A percentile compares a stretch with the other conserved stretches of the same genome.
These are phyloP conservation scores for Bufotes viridis DNA, from an alignment of 2,797 vertebrate species.

Conservation along the genomic window DNA sequence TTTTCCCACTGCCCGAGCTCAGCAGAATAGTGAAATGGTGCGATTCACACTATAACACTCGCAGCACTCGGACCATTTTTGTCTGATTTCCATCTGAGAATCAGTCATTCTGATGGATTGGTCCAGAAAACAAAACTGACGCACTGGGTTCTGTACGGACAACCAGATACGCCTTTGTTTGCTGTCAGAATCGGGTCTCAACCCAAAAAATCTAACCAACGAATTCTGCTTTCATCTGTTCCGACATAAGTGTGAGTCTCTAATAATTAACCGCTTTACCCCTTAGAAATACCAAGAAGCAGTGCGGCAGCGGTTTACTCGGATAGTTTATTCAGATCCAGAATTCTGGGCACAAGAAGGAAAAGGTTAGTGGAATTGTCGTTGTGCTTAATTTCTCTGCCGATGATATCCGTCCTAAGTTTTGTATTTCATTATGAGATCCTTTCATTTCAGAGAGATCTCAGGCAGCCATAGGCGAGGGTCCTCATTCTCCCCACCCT, in stretches of 20 bases:
- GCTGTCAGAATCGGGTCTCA: no score
- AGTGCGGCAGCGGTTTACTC: conserved; percentile 84
- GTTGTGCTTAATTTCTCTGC: neutral
- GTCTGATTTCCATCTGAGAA: no score
- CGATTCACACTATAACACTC: no score
- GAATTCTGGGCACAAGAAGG: conserved; percentile 74
- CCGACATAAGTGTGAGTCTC: neutral
- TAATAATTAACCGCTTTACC: neutral
- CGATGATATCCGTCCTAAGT: neutral
- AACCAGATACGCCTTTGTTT: no score
- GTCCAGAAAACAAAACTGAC: no score
- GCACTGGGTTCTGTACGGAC: no score
- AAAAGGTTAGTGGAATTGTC: conserved; percentile 46
- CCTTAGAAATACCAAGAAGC: conserved; percentile 85
- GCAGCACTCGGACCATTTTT: no score
- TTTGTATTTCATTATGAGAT: neutral
- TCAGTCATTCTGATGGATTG: no score
- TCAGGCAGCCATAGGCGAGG: conserved; percentile 63
- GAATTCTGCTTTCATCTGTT: no score
- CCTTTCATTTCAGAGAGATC: conserved; percentile 72
- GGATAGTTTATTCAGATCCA: conserved; percentile 82
- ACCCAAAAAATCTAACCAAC: no score
- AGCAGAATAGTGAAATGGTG: no score
- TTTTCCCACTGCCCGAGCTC: no score
- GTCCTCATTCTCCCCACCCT: conserved; percentile 79